Evolutionary conservation across 1,140 invertebrate species (phyloP).

Genomic region (Polypedilum vanderplanki): DNA sequence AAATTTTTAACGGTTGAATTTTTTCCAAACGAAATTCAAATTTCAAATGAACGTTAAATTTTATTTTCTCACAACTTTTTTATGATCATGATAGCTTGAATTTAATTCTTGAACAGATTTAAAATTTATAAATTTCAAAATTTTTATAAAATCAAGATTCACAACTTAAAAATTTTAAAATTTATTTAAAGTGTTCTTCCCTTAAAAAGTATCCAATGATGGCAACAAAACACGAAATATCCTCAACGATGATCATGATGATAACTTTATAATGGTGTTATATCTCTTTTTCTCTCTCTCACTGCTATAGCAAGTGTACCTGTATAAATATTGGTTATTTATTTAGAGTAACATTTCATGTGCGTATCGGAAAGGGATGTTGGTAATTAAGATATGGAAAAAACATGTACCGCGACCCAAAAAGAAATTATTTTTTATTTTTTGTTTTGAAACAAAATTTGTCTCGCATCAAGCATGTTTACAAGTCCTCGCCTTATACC

Average conservation of each 20-base stretch:
- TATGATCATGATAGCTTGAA: no score
- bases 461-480: slow-evolving; percentile 9
- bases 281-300: not conserved
- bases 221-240: no score
- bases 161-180: no score
- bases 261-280: slow-evolving; percentile 9
- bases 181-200: no score
- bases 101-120: no score
- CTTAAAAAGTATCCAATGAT: no score
- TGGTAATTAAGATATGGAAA: not conserved
- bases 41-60: no score
- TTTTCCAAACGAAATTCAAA: no score
- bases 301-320: not conserved
- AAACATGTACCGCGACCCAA: not conserved
- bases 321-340: slow-evolving; percentile 7
- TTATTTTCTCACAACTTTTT: no score
- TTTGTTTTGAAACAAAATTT: not conserved
- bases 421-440: not conserved
- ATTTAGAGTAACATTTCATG: not conserved
- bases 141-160: no score
- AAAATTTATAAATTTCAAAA: no score
- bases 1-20: no score
- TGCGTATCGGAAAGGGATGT: slow-evolving; percentile 10
- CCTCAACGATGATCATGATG: not conserved
- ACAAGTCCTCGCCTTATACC: not conserved